phyloP scores from a whole-genome alignment of 2,888 invertebrate genomes.

The Blastobasis lacticolella region DNA sequence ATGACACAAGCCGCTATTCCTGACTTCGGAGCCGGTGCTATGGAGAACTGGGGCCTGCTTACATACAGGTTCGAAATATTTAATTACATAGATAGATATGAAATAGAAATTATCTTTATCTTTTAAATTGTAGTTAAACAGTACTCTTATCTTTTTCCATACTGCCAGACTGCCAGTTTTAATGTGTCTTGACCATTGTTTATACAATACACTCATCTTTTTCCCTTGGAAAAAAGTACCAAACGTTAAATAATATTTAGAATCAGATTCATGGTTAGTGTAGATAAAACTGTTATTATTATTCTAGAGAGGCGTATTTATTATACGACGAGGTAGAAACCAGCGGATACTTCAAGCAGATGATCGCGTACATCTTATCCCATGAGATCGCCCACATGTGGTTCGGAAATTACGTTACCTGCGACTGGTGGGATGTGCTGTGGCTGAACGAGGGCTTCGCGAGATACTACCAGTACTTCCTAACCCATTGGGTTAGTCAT shows the following conservation, averaged over 20 bases:
- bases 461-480: constrained; percentile 81
- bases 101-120: too few species aligned
- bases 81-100: too few species aligned
- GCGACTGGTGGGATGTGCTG: constrained; percentile 77
- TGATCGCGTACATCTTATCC: constrained; percentile 74
- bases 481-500: constrained; percentile 66
- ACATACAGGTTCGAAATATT: constrained; percentile 76
- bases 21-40: constrained; percentile 84
- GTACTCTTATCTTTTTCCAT: too few species aligned
- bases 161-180: too few species aligned
- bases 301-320: constrained; percentile 55
- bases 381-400: constrained; percentile 85
- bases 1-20: constrained; percentile 86
- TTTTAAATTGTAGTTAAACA: too few species aligned
- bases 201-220: too few species aligned
- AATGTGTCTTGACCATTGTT: too few species aligned
- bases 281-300: not conserved
- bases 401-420: constrained; percentile 80
- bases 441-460: constrained; percentile 83
- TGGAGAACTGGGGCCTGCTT: constrained; percentile 90
- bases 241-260: too few species aligned
- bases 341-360: constrained; percentile 58
- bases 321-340: constrained; percentile 56
- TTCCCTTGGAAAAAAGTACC: too few species aligned
- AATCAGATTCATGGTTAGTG: too few species aligned